Evolutionary conservation across 2,113 vertebrate species (phyloP).

Genomic region (Trochalopteron elliotii): DNA sequence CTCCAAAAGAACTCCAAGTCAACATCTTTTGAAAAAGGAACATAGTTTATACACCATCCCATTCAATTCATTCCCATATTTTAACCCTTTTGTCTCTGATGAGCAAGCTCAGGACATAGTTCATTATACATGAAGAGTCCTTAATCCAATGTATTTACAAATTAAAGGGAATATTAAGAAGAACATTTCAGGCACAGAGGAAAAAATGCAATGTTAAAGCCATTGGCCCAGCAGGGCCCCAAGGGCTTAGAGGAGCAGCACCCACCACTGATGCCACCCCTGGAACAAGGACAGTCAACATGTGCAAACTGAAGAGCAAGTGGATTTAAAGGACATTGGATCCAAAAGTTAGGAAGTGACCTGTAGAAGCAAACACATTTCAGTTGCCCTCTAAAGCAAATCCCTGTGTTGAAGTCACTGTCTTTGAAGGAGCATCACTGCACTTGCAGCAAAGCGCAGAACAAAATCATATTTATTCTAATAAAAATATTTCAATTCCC

Average conservation of each 20-base stretch:
- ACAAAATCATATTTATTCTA: not conserved
- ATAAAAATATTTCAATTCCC: not conserved
- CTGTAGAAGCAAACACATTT: not conserved
- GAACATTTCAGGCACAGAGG: not conserved
- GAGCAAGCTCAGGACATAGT: not conserved
- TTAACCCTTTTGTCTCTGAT: not conserved
- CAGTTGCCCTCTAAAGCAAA: not conserved
- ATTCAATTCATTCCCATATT: not conserved
- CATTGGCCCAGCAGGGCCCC: fast-evolving
- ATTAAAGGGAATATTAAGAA: not conserved
- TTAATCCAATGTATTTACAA: not conserved
- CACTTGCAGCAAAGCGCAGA: not conserved
- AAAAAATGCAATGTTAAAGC: not conserved
- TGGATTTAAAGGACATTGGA: not conserved
- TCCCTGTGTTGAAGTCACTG: not conserved
- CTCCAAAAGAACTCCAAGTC: not conserved
- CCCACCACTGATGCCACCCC: no score
- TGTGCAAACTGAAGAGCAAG: fast-evolving
- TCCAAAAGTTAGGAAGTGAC: not conserved
- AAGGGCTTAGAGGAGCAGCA: not conserved
- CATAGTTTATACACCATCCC: not conserved
- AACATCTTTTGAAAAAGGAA: not conserved
- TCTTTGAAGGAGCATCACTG: not conserved
- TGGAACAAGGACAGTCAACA: not conserved
- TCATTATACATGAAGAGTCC: not conserved